Evolutionary conservation across 1,140 invertebrate species (phyloP).

Genomic region (Drosophila sproati): DNA sequence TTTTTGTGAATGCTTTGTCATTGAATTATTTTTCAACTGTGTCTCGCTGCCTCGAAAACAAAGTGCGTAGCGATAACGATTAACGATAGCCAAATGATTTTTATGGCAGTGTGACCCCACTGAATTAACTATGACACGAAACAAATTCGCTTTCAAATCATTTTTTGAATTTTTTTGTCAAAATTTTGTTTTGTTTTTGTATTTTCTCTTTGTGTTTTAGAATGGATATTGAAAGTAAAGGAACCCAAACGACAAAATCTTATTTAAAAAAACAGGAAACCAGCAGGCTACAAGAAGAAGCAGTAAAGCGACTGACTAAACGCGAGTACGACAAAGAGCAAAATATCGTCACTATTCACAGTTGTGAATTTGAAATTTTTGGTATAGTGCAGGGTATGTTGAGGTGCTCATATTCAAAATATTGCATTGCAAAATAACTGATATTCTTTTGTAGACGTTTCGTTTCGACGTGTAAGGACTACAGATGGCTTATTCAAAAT

Average conservation of each 20-base stretch:
- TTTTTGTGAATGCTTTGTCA: conserved; percentile 34
- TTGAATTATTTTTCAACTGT: conserved; percentile 15
- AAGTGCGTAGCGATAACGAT: conserved; percentile 31
- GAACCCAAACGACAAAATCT: conserved; percentile 27
- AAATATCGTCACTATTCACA: conserved; percentile 10
- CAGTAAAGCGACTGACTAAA: no score
- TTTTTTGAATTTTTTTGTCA: not conserved
- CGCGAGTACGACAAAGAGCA: not conserved
- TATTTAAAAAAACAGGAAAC: not conserved
- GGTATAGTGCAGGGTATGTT: conserved; percentile 67
- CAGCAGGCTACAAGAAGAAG: not conserved
- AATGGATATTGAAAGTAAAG: conserved; percentile 8
- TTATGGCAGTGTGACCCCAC: conserved; percentile 25
- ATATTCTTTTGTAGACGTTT: conserved; percentile 49
- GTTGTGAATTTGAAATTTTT: conserved; percentile 66
- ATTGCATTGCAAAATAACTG: not conserved
- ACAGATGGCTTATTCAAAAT: not conserved
- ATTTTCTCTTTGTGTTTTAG: not conserved
- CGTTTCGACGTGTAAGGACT: conserved; percentile 63
- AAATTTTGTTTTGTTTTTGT: not conserved
- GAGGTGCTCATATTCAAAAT: not conserved
- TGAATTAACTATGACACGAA: conserved; percentile 1
- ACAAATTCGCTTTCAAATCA: not conserved
- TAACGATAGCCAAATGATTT: conserved; percentile 11
- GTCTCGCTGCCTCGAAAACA: conserved; percentile 17